Evolutionary conservation across 2,797 vertebrate genomes (phyloP), one percentile per base, ranked within the genome.

Genomic region (Natrix natrix): DNA sequence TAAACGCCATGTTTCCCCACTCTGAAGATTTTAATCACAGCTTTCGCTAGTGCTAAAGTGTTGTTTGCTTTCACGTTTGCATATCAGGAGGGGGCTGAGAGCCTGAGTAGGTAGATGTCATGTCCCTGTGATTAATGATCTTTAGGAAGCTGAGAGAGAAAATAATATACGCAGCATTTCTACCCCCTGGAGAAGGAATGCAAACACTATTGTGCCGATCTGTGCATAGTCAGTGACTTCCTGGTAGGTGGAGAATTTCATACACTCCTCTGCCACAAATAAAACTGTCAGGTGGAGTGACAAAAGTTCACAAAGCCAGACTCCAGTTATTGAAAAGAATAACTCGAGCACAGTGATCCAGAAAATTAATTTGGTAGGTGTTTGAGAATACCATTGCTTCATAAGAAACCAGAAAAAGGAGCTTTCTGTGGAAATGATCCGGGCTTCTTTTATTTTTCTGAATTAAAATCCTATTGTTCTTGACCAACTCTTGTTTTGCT

Each of bases 61-160:
- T 92, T 95, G 93, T 96, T 97, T 96, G 93, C 96, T 97, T 96
- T 95, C 95, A 60, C 95, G 97, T 98, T 97, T 98, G 96, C 96
- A 94, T 97, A 97, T 97, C 97, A 96, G 97, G 97, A 98, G 98
- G 98, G 97, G 97, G 96, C 96, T 97, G 97, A 97, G 97, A 98
- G 97, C 94, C 17, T 91, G 97, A 97, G 97, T 97, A 93, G 96
- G 97, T 96, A 97, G 97, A 96, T 98, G 98, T 98, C 98, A 98
- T 97, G 97, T 98, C 96, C 74, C 92, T 92, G 97, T 98, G 98
- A 98, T 98, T 98, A 98, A 98, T 98, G 98, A 98, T 96, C 97
- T 96, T 96, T 96, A 96, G 96, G 96, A 97, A 97, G 97, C 97
- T 90, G 89, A 96, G 97, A 97, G 90, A 93, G 96, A 97, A 96